These are phyloP conservation scores for Notamacropus eugenii DNA, from an alignment of 2,797 vertebrate genomes.

Conservation along the genomic window DNA sequence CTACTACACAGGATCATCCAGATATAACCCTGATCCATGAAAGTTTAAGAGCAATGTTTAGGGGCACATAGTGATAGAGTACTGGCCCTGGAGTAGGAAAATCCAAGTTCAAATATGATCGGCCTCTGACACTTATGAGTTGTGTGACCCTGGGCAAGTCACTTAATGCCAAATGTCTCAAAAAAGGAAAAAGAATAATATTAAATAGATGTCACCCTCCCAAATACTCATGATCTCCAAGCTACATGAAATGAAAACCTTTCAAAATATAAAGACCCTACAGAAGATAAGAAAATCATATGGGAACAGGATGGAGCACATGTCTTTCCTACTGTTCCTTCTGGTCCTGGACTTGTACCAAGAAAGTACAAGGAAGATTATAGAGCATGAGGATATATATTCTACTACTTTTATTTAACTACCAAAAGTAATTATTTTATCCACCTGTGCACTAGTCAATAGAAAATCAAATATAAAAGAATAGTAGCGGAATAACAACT, in stretches of 20 bases:
- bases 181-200: not conserved
- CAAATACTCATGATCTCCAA: not conserved
- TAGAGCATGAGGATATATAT: not conserved
- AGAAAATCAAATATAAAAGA: not conserved
- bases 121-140: not conserved
- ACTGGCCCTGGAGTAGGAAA: not conserved
- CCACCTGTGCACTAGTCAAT: not conserved
- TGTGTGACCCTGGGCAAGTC: not conserved
- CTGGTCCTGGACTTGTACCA: not conserved
- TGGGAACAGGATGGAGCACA: not conserved
- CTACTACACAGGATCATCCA: not conserved
- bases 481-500: not conserved
- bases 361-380: not conserved
- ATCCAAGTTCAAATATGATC: not conserved
- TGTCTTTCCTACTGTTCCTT: not conserved
- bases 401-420: not conserved
- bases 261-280: not conserved
- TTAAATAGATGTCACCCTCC: not conserved
- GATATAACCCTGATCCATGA: not conserved
- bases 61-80: not conserved
- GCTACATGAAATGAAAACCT: not conserved
- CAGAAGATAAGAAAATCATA: conserved; percentile 11
- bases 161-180: not conserved
- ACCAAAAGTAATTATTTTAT: not conserved
- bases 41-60: not conserved